A percentile compares a stretch with the other conserved stretches of the same genome.
phyloP scores from a whole-genome alignment of 2,888 invertebrate species.

The Tryphoninae sp. region DNA sequence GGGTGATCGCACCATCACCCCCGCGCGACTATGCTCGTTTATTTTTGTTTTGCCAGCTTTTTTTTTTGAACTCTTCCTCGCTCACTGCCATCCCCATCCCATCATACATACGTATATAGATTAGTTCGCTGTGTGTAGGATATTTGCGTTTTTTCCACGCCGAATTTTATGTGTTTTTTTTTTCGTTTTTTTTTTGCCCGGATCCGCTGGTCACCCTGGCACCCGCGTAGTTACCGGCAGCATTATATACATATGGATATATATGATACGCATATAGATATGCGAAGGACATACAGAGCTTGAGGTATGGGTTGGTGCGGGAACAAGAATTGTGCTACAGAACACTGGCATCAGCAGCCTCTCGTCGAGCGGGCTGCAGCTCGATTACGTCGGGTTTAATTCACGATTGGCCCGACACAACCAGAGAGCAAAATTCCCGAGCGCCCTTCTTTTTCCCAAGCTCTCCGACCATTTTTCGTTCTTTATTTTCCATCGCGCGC shows the following conservation, averaged over 20 bases:
- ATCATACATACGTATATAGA: not conserved
- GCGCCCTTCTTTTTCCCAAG: constrained; percentile 18
- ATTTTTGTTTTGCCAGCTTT: constrained; percentile 56
- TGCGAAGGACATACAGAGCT: not conserved
- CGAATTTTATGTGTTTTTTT: constrained; percentile 22
- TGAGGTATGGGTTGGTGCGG: not conserved
- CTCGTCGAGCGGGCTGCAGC: constrained; percentile 43
- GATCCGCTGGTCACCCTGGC: constrained; percentile 49
- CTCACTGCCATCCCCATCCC: not conserved
- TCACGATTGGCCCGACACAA: constrained; percentile 58
- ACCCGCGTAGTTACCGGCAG: constrained; percentile 29
- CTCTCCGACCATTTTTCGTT: constrained; percentile 3
- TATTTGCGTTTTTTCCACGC: constrained; percentile 37
- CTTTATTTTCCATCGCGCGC: constrained; percentile 24
- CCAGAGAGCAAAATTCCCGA: constrained; percentile 36
- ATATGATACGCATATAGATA: constrained; percentile 1
- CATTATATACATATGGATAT: not conserved
- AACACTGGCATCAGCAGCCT: constrained; percentile 26
- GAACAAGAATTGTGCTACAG: constrained; percentile 29
- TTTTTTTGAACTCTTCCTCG: constrained; percentile 11
- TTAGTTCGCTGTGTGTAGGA: constrained; percentile 15
- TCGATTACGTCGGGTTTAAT: constrained; percentile 64
- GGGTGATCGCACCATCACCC: constrained; percentile 45
- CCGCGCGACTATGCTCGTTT: constrained; percentile 38
- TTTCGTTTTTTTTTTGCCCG: constrained; percentile 46